Evolutionary conservation across 1,140 invertebrate genomes (phyloP), one percentile per base, ranked within the genome.

Genomic region (Cecropterus lyciades): DNA sequence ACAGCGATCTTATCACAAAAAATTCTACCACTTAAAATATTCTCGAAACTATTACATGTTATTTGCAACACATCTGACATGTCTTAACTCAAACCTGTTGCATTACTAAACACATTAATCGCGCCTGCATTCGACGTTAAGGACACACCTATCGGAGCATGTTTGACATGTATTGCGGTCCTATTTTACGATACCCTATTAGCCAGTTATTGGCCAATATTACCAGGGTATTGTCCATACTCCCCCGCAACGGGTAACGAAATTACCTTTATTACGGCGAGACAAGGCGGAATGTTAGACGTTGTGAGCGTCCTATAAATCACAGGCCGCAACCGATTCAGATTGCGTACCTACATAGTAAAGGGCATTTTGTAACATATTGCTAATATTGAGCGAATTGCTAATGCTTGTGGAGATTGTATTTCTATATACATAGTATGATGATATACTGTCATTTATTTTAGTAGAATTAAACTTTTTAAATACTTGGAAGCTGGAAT

Each of bases 251-350:
- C 56, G 67, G 69, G 70, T 70, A 80, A 80, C 75, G 70, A 82
- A 85, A 81, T 82, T 85, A 74, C 84, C 81, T 81, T 79, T 82
- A 86, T 84, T 85, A 80, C 76, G 56, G 72, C 67, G 70, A 80
- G 75, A 80, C 77, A 79, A 78, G 75, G 72, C 74, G 71, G 72
- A 72, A 77, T 77, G 70, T 56, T 68, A 59, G 73, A 82, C 77
- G 65, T 74, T 68, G 77, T 72, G 72, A 72, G 77, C 75, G 73
- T 82, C 78, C 67, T 86, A 90, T 90, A 90, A 88, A 88, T 88
- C 87, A 86, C 75, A 73, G 65, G 48, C 60, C 72, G 79, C 77
- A 82, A 88, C 83, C 79, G 87, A 87, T 87, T 85, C 82, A 84
- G 79, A 84, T 80, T 84, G 73, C 74, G 10, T 37, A 37, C 33